phyloP scores from a whole-genome alignment of 2,797 vertebrate species.

The Galaxias olidus region DNA sequence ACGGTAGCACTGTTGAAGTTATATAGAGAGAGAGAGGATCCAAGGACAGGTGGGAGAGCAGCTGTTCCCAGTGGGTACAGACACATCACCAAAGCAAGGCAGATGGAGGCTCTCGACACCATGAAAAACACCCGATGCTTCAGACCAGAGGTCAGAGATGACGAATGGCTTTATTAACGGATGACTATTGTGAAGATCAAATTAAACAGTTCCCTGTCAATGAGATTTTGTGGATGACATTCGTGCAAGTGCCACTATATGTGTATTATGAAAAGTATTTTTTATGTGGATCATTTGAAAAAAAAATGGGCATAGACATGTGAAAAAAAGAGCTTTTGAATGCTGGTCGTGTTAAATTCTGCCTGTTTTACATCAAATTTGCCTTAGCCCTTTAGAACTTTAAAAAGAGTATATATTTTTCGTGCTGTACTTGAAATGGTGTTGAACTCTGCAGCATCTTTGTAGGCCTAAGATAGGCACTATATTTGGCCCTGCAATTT shows the following conservation, averaged over 20 bases:
- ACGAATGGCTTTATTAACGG: constrained; percentile 33
- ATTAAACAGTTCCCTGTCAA: constrained; percentile 14
- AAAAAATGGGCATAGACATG: neutral
- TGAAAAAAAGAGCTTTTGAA: neutral
- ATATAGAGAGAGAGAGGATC: neutral
- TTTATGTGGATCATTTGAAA: no score
- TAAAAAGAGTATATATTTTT: constrained; percentile 35
- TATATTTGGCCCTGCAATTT: constrained; percentile 43
- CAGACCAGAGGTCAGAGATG: constrained; percentile 24
- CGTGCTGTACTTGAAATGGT: constrained; percentile 23
- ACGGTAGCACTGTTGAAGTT: neutral
- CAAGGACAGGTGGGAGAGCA: constrained; percentile 52
- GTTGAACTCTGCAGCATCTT: constrained; percentile 28
- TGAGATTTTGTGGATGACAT: neutral
- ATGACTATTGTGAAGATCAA: constrained; percentile 14
- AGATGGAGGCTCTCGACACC: constrained; percentile 49
- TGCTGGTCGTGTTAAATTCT: constrained; percentile 3
- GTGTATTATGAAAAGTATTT: no score
- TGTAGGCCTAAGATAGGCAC: constrained; percentile 35
- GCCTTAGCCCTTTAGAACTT: constrained; percentile 31
- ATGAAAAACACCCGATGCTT: constrained; percentile 29
- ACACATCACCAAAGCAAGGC: constrained; percentile 38
- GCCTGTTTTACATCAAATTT: constrained; percentile 43
- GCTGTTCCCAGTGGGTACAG: constrained; percentile 51
- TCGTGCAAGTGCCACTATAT: neutral